phyloP scores from a whole-genome alignment of 1,140 invertebrate genomes.

The Drosophila virilis region DNA sequence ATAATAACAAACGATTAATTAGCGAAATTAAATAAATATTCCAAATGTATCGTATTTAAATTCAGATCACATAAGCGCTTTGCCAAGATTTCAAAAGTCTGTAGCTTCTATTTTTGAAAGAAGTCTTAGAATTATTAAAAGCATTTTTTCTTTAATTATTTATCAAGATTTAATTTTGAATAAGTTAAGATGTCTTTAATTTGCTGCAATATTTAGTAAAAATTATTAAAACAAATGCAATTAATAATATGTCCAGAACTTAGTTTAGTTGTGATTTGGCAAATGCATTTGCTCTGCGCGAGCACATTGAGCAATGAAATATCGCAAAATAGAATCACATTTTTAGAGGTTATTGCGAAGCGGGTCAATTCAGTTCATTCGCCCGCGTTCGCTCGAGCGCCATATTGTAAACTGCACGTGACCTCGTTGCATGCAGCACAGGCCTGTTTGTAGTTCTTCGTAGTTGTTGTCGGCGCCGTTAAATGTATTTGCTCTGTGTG shows the following conservation, averaged over 20 bases:
- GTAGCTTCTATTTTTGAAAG: too few species aligned
- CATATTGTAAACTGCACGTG: constrained; percentile 77
- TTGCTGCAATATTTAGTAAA: too few species aligned
- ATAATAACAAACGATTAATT: background rate
- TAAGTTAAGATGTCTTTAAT: too few species aligned
- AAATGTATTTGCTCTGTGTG: constrained; percentile 52
- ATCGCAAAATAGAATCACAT: constrained; percentile 34
- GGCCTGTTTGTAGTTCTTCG: constrained; percentile 35
- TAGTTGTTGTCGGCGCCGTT: constrained; percentile 42
- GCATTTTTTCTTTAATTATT: too few species aligned
- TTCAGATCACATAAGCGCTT: too few species aligned
- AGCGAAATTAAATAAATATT: background rate
- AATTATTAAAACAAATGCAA: too few species aligned
- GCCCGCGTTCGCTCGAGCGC: constrained; percentile 63
- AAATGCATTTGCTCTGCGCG: background rate
- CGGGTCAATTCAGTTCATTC: constrained; percentile 83
- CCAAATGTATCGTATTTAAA: background rate
- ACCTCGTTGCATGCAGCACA: constrained; percentile 70
- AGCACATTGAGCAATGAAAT: background rate
- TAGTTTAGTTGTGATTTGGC: background rate
- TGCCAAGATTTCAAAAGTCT: too few species aligned
- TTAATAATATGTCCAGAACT: background rate
- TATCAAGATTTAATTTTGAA: too few species aligned
- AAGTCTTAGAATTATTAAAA: too few species aligned
- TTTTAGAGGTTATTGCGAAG: constrained; percentile 80